Evolutionary conservation across 2,113 vertebrate species (phyloP).

Genomic region (Setophaga petechia): DNA sequence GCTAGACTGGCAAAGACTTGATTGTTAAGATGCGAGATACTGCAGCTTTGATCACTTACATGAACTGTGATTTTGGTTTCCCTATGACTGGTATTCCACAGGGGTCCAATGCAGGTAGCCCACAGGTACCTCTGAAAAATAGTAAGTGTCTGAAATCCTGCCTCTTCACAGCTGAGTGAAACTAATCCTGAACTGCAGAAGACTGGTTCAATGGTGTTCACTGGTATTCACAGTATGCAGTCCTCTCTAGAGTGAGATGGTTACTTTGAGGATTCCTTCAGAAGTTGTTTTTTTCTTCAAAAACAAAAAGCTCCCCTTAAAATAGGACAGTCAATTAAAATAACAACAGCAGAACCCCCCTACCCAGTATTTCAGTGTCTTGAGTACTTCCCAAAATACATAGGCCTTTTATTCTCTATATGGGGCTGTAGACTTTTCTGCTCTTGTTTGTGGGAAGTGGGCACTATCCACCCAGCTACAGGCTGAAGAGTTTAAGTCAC

Average conservation of each 20-base stretch:
- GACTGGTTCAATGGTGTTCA: not conserved
- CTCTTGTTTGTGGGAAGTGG: not conserved
- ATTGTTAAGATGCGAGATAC: not conserved
- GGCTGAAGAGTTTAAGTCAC: not conserved
- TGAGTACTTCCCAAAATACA: not conserved
- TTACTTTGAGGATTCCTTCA: not conserved
- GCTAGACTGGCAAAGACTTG: not conserved
- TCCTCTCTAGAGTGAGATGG: not conserved
- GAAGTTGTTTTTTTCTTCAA: not conserved
- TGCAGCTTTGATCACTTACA: not conserved
- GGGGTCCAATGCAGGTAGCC: not conserved
- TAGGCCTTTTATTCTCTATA: not conserved
- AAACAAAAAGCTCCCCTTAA: not conserved
- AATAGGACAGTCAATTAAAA: not conserved
- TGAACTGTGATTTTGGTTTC: not conserved
- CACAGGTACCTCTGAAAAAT: not conserved
- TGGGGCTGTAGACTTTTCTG: not conserved
- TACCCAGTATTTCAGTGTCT: not conserved
- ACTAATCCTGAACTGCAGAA: not conserved
- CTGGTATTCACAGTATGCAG: not conserved
- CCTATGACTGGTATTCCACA: not conserved
- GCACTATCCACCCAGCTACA: not conserved
- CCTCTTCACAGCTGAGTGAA: not conserved
- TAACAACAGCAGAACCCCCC: fast-evolving
- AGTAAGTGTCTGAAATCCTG: not conserved